phyloP scores from a whole-genome alignment of 1,140 invertebrate genomes.

The Anastrepha ludens region DNA sequence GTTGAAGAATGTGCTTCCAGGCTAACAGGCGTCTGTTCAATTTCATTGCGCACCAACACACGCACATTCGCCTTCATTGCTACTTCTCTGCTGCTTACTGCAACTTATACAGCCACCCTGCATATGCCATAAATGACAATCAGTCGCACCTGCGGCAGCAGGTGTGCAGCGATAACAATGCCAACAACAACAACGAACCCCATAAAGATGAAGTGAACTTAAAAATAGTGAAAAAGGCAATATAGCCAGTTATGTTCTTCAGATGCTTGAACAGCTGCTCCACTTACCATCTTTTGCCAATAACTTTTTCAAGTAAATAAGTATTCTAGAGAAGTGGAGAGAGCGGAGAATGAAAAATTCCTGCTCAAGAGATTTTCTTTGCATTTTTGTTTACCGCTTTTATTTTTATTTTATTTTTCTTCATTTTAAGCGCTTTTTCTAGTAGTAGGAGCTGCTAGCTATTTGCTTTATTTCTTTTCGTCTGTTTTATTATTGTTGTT shows the following conservation, averaged over 20 bases:
- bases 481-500: constrained; percentile 15
- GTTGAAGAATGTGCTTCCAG: constrained; percentile 45
- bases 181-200: neutral
- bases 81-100: neutral
- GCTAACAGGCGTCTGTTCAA: constrained; percentile 42
- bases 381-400: neutral
- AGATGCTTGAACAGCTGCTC: constrained; percentile 25
- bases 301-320: constrained; percentile 47
- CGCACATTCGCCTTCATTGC: neutral
- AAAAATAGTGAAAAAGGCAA: neutral
- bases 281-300: constrained; percentile 50
- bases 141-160: constrained; percentile 40
- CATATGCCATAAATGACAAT: constrained; percentile 53
- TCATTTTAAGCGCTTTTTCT: neutral
- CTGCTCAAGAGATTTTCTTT: constrained; percentile 26
- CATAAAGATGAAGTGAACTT: neutral
- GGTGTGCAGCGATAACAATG: neutral
- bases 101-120: neutral
- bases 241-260: constrained; percentile 48
- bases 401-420: too few species aligned
- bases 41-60: neutral
- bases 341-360: neutral
- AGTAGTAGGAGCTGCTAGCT: constrained; percentile 18
- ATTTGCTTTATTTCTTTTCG: constrained; percentile 29
- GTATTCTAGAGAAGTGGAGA: neutral